phyloP scores from a whole-genome alignment of 1,140 invertebrate species.

The Orussus abietinus region DNA sequence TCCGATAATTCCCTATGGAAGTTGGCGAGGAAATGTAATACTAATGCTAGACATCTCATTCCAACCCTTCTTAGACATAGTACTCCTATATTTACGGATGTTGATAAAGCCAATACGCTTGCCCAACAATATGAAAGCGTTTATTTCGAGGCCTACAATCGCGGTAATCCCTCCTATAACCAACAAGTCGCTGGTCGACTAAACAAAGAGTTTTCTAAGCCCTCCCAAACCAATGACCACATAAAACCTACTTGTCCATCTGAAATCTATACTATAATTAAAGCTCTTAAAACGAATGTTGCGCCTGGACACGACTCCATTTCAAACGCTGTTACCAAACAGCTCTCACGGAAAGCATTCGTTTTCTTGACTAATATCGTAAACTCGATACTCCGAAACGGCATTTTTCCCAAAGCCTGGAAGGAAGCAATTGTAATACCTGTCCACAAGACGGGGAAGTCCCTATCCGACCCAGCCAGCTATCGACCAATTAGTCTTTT shows the following conservation, averaged over 20 bases:
- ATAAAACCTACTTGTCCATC: neutral
- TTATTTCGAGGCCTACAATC: neutral
- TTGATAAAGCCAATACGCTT: constrained; percentile 8
- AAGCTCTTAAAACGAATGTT: constrained; percentile 2
- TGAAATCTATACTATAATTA: neutral
- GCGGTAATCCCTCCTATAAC: neutral
- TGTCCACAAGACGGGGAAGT: constrained; percentile 6
- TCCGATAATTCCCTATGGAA: constrained; percentile 9
- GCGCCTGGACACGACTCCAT: constrained; percentile 7
- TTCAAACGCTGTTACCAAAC: constrained; percentile 3
- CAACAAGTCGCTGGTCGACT: neutral
- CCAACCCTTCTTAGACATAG: constrained; percentile 1
- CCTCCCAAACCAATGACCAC: too few relatives aligned
- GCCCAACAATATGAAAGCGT: too few relatives aligned
- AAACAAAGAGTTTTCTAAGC: too few relatives aligned
- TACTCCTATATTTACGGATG: neutral
- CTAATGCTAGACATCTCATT: neutral
- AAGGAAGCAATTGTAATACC: constrained; percentile 11
- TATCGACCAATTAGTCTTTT: constrained; percentile 10
- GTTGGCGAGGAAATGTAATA: constrained; percentile 9
- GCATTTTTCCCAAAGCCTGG: constrained; percentile 8
- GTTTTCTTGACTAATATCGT: neutral
- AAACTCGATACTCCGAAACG: neutral
- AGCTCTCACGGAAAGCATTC: neutral
- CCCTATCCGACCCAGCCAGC: neutral